Conservation (phyloP, 2,113 vertebrate species). For the Silurus glanis region DNA sequence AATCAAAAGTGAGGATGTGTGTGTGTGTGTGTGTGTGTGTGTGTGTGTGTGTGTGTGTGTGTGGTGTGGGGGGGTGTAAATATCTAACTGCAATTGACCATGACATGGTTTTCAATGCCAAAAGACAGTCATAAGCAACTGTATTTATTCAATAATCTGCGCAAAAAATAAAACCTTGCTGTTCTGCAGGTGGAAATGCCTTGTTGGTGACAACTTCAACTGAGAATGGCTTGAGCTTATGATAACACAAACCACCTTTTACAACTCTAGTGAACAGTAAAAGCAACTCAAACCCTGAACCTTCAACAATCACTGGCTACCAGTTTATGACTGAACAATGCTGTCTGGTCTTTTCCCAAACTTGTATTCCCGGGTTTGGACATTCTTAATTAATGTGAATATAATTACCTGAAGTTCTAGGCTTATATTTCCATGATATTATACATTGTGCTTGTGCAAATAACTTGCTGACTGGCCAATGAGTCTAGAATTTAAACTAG, state of each 20-base stretch:
- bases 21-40: too few species aligned
- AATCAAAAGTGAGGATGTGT: too few species aligned
- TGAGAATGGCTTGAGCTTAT: background rate
- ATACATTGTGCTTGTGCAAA: background rate
- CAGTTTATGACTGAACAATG: background rate
- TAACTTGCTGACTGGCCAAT: background rate
- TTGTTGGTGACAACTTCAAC: background rate
- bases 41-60: too few species aligned
- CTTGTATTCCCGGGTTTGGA: background rate
- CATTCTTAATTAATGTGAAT: background rate
- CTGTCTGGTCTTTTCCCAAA: background rate
- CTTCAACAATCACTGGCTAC: background rate
- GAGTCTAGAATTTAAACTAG: background rate
- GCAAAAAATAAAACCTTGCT: background rate
- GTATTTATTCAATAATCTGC: background rate
- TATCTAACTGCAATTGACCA: background rate
- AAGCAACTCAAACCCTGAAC: background rate
- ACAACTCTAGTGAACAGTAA: background rate
- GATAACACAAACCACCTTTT: background rate
- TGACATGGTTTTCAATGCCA: background rate
- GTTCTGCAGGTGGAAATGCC: background rate
- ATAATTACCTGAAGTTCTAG: background rate
- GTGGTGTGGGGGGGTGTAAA: too few species aligned
- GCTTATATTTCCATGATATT: too few species aligned
- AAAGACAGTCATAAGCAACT: too few species aligned